These are phyloP conservation scores for Symphodus melops DNA, from an alignment of 2,113 vertebrate species.

Conservation along the genomic window DNA sequence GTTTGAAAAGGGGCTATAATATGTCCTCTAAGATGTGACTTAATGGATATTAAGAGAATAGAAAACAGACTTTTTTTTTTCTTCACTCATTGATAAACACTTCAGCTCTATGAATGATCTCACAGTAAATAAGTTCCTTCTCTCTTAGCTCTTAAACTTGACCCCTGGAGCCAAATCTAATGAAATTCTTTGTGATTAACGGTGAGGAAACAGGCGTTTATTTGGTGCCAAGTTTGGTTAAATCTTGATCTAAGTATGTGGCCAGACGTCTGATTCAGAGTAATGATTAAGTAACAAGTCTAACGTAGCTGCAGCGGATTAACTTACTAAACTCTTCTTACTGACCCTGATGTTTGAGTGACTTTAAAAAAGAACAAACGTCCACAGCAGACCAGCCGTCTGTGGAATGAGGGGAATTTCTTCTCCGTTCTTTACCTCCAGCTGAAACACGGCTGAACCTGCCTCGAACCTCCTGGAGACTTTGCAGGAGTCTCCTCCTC, in stretches of 20 bases:
- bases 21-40: no score
- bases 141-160: neutral
- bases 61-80: no score
- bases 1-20: no score
- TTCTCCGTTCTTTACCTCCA: neutral
- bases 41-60: no score
- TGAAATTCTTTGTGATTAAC: neutral
- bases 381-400: neutral
- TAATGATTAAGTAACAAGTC: neutral
- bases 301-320: neutral
- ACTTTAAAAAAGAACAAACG: slow-evolving; percentile 13
- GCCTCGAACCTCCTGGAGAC: neutral
- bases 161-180: no score
- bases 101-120: no score
- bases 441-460: neutral
- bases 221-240: neutral
- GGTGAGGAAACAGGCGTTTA: neutral
- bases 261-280: neutral
- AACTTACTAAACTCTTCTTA: no score
- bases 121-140: no score
- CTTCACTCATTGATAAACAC: no score
- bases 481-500: neutral
- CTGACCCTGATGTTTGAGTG: neutral
- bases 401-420: slow-evolving; percentile 42
- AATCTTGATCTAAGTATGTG: neutral